Evolutionary conservation across 1,140 invertebrate genomes (phyloP), one percentile per base, ranked within the genome.

Genomic region (Drosophila simulans): DNA sequence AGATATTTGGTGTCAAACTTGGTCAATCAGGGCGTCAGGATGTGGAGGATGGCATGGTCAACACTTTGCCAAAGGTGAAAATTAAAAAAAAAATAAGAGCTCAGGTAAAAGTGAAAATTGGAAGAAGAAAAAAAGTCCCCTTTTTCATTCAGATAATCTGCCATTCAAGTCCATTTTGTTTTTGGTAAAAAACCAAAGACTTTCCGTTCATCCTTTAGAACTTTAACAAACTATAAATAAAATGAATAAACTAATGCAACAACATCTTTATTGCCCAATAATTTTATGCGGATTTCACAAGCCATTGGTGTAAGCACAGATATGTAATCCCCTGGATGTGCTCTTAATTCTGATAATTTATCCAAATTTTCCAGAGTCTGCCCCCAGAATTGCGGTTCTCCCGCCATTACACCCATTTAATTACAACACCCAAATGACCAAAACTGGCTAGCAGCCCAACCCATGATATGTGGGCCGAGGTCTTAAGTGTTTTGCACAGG

Each of bases 361-460:
- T 51, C 51, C 25, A 54, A 54, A 39, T 39, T 40, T 22, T 34
- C 3, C 27, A 27, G 5, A 10, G 22, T 7, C 13, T 37, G 20
- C 2, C 12, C 0, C 1, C 22, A 60, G 58, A 31, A 12, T 13
- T 62, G 59, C 13, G 39, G 17, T 10, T 34, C 7, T 8, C 17
- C 8, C 5, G 4, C 25, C 35, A 12, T 4, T 34, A 34, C 42
- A 55, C 54, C 35, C 76, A 77, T 77, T 77, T 78, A 77, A 77
- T 77, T 77, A 64, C 63, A 77, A 55, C 70, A 52, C 56, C 63
- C 72, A 60, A 76, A 77, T 77, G 63, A 77, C 63, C 73, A 34
- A 40, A 27, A 34, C 31, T 3, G 4, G 20, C 4, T 15, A 2
- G 0, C 37, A 13, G 2, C 17, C 17, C 20, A n/a, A 0, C 15